Base-by-base conservation (phyloP, 2,888 invertebrate species). In the Phragmatobia fuliginosa region DNA sequence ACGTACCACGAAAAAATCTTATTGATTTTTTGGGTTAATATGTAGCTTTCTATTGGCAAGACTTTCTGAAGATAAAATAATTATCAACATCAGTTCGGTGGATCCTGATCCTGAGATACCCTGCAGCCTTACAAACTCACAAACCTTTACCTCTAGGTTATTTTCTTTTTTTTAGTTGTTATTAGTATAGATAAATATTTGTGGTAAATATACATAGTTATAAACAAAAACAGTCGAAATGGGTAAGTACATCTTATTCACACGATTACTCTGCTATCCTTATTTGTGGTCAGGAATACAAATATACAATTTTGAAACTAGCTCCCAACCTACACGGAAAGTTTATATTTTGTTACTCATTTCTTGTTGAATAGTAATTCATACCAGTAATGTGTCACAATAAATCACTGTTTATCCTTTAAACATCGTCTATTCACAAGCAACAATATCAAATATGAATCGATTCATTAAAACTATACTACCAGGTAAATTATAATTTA, bases 401-500 rank as follows among this genome's bases (percentile, higher is more conserved):
- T 49, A n/a, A 49, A n/a, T 49, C 45, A 49, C n/a, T 49, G 10
- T 49, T 49, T 49, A n/a, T 49, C n/a, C 21, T n/a, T 49, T n/a
- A 8, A n/a, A 49, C 21, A n/a, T 49, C 45, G 2, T 49, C 45
- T 7, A 56, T 52, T 52, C 18, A 14, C n/a, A 28, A 14, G 0
- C 8, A 52, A 52, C 28, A 56, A 14, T 56, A 28, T 6, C 25
- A 56, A 56, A 28, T 56, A 56, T 16, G 28, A 56, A 56, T 56
- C 16, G 16, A 28, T 16, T 56, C 56, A 28, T 14, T 28, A 28
- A 25, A 28, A 56, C 56, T 16, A 28, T 28, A 52, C 25, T 11
- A 56, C 28, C 28, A 56, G 28, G 56, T 56, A 56, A 56, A 56
- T 28, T 6, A 56, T 28, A 56, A 56, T 56, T 56, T 56, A 56